Evolutionary conservation across 2,888 invertebrate species (phyloP), one percentile per base, ranked within the genome.

Genomic region (Acleris cristana): DNA sequence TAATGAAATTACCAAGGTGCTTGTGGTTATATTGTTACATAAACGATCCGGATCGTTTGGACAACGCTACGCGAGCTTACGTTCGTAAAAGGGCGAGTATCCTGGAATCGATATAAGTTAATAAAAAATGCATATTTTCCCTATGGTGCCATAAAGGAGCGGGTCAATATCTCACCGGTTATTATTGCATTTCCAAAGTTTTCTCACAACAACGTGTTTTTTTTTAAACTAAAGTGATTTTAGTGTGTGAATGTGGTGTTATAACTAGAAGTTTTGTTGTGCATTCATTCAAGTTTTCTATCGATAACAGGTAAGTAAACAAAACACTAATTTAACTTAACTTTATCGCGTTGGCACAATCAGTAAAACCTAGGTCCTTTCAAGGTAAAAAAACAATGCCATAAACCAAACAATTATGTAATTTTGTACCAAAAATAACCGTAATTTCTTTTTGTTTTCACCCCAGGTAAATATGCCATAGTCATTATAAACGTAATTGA

Each of bases 71-170:
- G 72, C 77, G 76, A 73, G 71, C 76, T 76, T 74, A 70, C 66
- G 73, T 71, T 75, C 74, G 69, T 71, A 63, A 73, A 73, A 70
- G 70, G 72, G 75, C 73, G 78, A 77, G 73, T 74, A 75, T 78
- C 73, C 84, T 79, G 76, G 81, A 89, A 91, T 90, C 92, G 87
- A 92, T 91, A 84, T 77, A 83, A 81, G 85, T 84, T 90, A 85
- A 91, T 91, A 90, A 92, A 91, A 92, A 90, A 92, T 91, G 91
- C 90, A 91, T 90, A 90, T 87, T 90, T 90, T 82, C 80, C 80
- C 85, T 85, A 86, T 88, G 85, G 86, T 86, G 85, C 87, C 82
- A 80, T 89, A 88, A 85, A 84, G 81, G 84, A 79, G 82, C 78
- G 82, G 82, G 84, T 87, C 83, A 80, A 82, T 84, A 85, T 81